Evolutionary conservation across 2,797 vertebrate genomes (phyloP), one percentile per base, ranked within the genome.

Genomic region (Zenarchopterus dispar): DNA sequence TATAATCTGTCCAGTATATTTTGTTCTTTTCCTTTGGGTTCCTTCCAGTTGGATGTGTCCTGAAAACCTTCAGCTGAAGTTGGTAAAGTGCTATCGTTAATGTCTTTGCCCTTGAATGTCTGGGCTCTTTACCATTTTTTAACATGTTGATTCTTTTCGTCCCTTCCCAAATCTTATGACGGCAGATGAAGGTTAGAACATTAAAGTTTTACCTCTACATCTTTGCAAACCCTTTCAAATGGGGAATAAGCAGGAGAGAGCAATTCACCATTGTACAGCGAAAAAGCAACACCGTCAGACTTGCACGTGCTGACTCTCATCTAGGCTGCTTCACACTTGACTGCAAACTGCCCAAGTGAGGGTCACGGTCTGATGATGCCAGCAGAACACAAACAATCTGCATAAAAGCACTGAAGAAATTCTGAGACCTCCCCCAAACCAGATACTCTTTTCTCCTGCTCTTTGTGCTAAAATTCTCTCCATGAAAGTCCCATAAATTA

Each of bases 401-500:
- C n/a, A 42, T 13, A 56, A 56, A 31, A 26, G 13, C 15, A 2
- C 6, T 1, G 17, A 33, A 28, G n/a, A 23, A 15, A 26, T 47
- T 26, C 17, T 16, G 8, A 47, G 43, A 57, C 52, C 28, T 28
- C 28, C 43, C 18, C 18, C n/a, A 62, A 63, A 52, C 10, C 42
- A 23, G 21, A 28, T 24, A 28, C 19, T 11, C 50, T 33, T 4
- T 28, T 42, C 54, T 18, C 2, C 15, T 42, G 21, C 13, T 36
- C 5, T 36, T 36, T 36, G 36, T 31, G 17, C 42, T 58, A 50
- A 58, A 64, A 48, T 62, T 17, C 24, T 62, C n/a, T 46, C 42
- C 21, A 48, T 47, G 39, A 44, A 62, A 70, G 63, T 70, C 28
- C 51, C 28, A 55, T 52, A 21, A 56, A 45, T 19, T 5, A 23